Evolutionary conservation across 2,797 vertebrate species (phyloP).

Genomic region (Rhinichthys osculus): DNA sequence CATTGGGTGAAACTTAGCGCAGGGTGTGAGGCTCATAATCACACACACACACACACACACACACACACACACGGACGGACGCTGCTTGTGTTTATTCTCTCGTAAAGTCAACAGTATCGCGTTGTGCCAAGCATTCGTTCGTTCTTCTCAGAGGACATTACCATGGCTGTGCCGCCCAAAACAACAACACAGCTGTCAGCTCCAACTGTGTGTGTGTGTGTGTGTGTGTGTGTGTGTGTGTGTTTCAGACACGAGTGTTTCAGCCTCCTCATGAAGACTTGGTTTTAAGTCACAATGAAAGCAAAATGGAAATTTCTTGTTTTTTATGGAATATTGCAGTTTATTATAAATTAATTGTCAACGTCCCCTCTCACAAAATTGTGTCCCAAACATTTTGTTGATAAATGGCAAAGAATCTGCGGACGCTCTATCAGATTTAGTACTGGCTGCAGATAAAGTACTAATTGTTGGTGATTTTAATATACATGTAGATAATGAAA

Average conservation of each 20-base stretch:
- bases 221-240: constrained; percentile 20
- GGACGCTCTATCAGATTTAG: too few species aligned
- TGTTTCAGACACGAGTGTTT: neutral
- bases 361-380: too few species aligned
- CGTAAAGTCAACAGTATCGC: constrained; percentile 46
- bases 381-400: too few species aligned
- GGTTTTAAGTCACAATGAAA: neutral
- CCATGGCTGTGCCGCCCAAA: constrained; percentile 57
- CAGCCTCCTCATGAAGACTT: neutral
- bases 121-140: constrained; percentile 57
- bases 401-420: too few species aligned
- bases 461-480: too few species aligned
- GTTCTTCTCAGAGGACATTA: constrained; percentile 59
- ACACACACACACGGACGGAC: neutral
- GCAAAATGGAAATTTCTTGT: neutral
- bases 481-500: too few species aligned
- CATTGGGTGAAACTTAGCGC: constrained; percentile 12
- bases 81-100: constrained; percentile 51
- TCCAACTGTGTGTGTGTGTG: constrained; percentile 35
- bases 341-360: neutral
- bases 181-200: constrained; percentile 66
- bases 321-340: neutral
- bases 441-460: too few species aligned
- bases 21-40: constrained; percentile 19
- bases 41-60: constrained; percentile 4